Evolutionary conservation across 2,888 invertebrate genomes (phyloP), one percentile per base, ranked within the genome.

Genomic region (Yponomeuta plumbellus): DNA sequence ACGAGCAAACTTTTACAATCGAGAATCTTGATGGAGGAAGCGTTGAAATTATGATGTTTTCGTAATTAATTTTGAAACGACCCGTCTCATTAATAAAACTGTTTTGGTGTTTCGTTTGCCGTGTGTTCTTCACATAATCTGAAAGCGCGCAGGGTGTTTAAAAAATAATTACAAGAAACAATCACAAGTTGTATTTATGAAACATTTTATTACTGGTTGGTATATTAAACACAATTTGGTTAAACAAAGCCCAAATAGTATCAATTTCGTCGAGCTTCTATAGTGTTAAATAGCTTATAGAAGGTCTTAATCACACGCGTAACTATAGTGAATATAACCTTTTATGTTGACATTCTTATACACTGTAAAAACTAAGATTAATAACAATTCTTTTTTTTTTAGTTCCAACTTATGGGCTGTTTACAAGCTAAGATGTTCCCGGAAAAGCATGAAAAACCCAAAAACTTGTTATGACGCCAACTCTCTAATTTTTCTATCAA

Each of bases 131-230:
- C 83, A 72, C 68, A 71, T 26, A 21, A 83, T 83, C 86, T 85
- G 88, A 86, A 88, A 87, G 78, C 80, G 80, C 75, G 78, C 74
- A 79, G 84, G 84, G 80, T 81, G 79, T 80, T 84, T 86, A 88
- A 88, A 52, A 90, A 91, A 90, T 89, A 91, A 91, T 90, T 89
- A 88, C 90, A 90, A 91, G 90, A 91, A 91, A 87, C 90, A 86
- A 91, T 87, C 90, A 86, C 10, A 10, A 1, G 13, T 66, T 61
- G 20, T 89, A 78, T 85, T 80, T 88, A 88, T 80, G 86, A 90
- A 91, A 88, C 85, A 81, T 84, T 85, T 89, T 91, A 90, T 91
- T 88, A 86, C 85, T 88, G 84, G 86, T 86, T 83, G 85, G 86
- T 88, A 88, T 86, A 85, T 80, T 84, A 88, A 88, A 90, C 88